Evolutionary conservation across 2,888 invertebrate genomes (phyloP), one percentile per base, ranked within the genome.

Genomic region (Oscheius sp.): DNA sequence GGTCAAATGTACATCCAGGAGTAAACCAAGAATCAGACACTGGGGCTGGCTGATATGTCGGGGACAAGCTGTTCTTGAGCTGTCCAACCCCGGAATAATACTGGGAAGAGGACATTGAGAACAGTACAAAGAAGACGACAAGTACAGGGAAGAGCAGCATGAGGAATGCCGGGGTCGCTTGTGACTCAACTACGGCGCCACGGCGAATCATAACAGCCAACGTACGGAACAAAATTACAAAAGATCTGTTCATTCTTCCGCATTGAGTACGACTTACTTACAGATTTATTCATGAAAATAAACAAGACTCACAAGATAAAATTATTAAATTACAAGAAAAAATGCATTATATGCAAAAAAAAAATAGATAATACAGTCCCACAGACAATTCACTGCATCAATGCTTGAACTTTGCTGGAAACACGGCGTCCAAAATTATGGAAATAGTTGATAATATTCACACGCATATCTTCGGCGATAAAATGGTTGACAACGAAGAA

Each of bases 251-350:
- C n/a, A n/a, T 16, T 49, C n/a, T 21, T 49, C 49, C 21, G 16
- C 13, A 49, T 49, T 7, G 49, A 18, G 16, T 49, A 18, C 21
- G n/a, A 18, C 49, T 16, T 9, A 12, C 16, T 45, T 49, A 16
- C 16, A 49, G 16, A 49, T 49, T 49, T 49, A 49, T 49, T 49
- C 2, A 21, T 13, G 16, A 29, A 2, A 29, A 58, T 7, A 25
- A 58, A 58, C 58, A 58, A 58, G 13, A 58, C 12, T 53, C 53
- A 53, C 53, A 53, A 53, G 53, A 53, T 16, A 53, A 9, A 16
- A n/a, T n/a, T n/a, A 21, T 53, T 2, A 12, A 49, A 7, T 49
- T 21, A 49, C 49, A 49, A 21, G 21, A 49, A 13, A 49, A 49
- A 49, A 49, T 12, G 9, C 45, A 45, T 45, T 45, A n/a, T n/a